Percentiles rank a stretch among this genome's conserved stretches.
Conservation (phyloP, 1,140 invertebrate species). For the Euwallacea fornicatus region DNA sequence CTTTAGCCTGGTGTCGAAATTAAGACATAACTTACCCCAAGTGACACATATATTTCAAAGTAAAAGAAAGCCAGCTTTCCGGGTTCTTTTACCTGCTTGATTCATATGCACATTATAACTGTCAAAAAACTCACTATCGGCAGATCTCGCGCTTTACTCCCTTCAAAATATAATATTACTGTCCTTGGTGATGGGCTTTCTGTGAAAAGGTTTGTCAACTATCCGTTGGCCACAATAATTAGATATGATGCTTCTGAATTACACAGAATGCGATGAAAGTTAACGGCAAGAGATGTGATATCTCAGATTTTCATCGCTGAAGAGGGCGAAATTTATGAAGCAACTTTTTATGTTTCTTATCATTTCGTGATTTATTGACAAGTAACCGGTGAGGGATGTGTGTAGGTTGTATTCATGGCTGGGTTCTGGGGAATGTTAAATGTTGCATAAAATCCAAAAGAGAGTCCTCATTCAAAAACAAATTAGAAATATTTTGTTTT, state of each 20-base stretch:
- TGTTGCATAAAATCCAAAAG: too few species aligned
- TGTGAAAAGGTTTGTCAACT: slow-evolving; percentile 21
- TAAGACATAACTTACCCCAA: slow-evolving; percentile 32
- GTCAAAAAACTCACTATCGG: slow-evolving; percentile 31
- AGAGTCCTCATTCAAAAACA: too few species aligned
- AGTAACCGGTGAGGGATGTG: not conserved
- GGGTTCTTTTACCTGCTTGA: slow-evolving; percentile 29
- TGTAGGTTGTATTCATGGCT: not conserved
- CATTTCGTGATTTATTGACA: slow-evolving; percentile 30
- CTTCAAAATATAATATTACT: slow-evolving; percentile 36
- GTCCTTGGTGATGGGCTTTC: slow-evolving; percentile 21
- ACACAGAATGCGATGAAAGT: slow-evolving; percentile 30
- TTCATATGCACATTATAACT: slow-evolving; percentile 36
- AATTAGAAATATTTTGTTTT: too few species aligned
- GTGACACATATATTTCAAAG: slow-evolving; percentile 26
- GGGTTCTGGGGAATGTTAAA: too few species aligned
- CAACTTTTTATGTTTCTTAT: slow-evolving; percentile 21
- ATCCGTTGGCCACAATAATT: slow-evolving; percentile 29
- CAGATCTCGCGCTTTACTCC: slow-evolving; percentile 31
- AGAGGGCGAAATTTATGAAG: slow-evolving; percentile 20
- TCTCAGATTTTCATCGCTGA: slow-evolving; percentile 17
- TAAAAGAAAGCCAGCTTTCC: slow-evolving; percentile 20
- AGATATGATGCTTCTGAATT: slow-evolving; percentile 37
- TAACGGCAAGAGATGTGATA: slow-evolving; percentile 21
- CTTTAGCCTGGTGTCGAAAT: slow-evolving; percentile 8